Conservation (phyloP, 2,797 vertebrate species). For the Pitangus sulphuratus region DNA sequence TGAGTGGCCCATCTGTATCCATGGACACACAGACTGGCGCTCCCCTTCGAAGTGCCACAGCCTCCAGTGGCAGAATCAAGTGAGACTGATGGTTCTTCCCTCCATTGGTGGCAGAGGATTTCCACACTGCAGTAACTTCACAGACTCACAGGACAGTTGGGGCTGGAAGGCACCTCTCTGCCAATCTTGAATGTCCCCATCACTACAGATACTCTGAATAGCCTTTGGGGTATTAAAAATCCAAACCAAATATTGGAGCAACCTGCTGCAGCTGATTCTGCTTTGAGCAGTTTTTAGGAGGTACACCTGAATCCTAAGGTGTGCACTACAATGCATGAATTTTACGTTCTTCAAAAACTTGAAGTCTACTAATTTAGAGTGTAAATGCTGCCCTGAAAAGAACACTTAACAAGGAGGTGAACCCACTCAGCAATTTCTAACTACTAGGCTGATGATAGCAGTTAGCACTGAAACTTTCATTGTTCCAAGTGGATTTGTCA, state of each 20-base stretch:
- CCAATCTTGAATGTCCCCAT: background rate
- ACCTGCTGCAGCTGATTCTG: background rate
- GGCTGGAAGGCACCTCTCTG: background rate
- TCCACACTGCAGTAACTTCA: background rate
- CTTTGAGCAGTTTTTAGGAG: background rate
- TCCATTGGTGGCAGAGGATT: background rate
- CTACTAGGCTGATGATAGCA: background rate
- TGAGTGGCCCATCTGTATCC: background rate
- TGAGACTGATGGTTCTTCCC: too few species aligned
- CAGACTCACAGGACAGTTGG: background rate
- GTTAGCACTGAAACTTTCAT: background rate
- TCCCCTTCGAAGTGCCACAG: background rate
- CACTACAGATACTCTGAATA: background rate
- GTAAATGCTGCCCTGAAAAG: background rate
- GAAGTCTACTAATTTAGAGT: background rate
- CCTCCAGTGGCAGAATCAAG: accelerated
- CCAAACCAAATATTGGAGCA: background rate
- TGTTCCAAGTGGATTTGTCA: background rate
- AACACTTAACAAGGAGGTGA: background rate
- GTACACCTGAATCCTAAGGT: background rate
- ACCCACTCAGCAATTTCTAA: background rate
- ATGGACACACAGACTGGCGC: background rate
- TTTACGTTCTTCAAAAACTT: background rate
- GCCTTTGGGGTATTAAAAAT: background rate
- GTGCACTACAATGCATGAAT: background rate